Percentiles rank a stretch among this genome's conserved stretches.
phyloP scores from a whole-genome alignment of 2,888 invertebrate genomes.

The Chrysomela aeneicollis region DNA sequence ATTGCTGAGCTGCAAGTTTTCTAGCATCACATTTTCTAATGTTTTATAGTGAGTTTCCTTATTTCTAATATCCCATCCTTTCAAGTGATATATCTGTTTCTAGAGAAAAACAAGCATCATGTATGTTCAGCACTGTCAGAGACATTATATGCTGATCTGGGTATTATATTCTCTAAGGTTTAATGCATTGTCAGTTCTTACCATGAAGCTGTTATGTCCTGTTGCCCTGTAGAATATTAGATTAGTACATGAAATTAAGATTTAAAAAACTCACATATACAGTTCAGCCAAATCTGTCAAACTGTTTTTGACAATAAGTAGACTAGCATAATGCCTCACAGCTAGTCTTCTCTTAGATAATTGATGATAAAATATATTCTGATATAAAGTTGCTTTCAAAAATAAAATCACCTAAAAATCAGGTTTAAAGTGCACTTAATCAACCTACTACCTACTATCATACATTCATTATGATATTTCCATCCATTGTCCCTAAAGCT shows the following conservation, averaged over 20 bases:
- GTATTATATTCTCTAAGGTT: not conserved
- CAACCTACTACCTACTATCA: conserved; percentile 46
- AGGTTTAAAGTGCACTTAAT: not conserved
- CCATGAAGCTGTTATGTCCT: conserved; percentile 51
- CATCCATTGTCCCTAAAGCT: conserved; percentile 76
- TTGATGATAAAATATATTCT: conserved; percentile 73
- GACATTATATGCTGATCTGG: conserved; percentile 13
- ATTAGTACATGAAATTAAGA: conserved; percentile 7
- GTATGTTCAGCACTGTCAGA: conserved; percentile 3
- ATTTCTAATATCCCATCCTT: conserved; percentile 46
- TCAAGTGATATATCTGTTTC: conserved; percentile 53
- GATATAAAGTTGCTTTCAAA: conserved; percentile 76
- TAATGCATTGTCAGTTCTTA: conserved; percentile 37
- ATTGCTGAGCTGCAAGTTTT: conserved; percentile 48
- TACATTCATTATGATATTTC: conserved; percentile 77
- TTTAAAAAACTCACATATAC: conserved; percentile 70
- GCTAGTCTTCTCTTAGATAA: conserved; percentile 75
- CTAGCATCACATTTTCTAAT: conserved; percentile 48
- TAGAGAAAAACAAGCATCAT: conserved; percentile 34
- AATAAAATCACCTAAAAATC: conserved; percentile 75
- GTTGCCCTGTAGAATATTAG: conserved; percentile 52
- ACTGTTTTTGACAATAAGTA: conserved; percentile 73
- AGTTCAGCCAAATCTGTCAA: conserved; percentile 75
- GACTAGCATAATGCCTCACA: conserved; percentile 76
- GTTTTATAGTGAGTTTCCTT: conserved; percentile 45